A percentile compares a stretch with the other conserved stretches of the same genome.
phyloP scores from a whole-genome alignment of 2,888 invertebrate species.

The Drosophila picticornis region DNA sequence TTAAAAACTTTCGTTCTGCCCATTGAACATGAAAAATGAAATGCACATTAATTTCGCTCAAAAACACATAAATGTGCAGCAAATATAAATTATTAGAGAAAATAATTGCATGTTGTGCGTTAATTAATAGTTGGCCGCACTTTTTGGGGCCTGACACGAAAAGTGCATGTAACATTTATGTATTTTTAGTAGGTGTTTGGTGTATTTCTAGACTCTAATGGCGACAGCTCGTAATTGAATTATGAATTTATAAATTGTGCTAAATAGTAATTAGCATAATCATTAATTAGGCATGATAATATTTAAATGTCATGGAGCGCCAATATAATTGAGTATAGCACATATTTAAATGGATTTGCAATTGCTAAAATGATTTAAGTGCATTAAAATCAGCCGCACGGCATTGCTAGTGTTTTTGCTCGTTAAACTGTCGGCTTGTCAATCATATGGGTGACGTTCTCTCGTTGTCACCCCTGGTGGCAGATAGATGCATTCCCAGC shows the following conservation, averaged over 20 bases:
- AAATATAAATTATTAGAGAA: conserved; percentile 28
- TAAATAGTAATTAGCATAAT: conserved; percentile 33
- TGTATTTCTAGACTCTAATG: conserved; percentile 18
- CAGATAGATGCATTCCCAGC: conserved; percentile 14
- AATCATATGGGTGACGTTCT: conserved; percentile 55
- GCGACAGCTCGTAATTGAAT: conserved; percentile 64
- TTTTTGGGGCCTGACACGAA: conserved; percentile 36
- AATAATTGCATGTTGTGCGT: conserved; percentile 59
- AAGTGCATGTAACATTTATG: conserved; percentile 36
- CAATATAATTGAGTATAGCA: not conserved
- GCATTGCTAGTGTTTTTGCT: conserved; percentile 3
- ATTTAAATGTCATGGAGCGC: conserved; percentile 30
- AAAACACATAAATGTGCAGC: conserved; percentile 36
- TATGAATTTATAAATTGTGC: conserved; percentile 29
- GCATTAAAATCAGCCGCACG: conserved; percentile 3
- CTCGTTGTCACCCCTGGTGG: conserved; percentile 38
- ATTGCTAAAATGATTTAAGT: conserved; percentile 9
- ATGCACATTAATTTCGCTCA: conserved; percentile 22
- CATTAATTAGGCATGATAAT: conserved; percentile 58
- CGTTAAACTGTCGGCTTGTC: conserved; percentile 40
- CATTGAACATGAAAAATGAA: conserved; percentile 25
- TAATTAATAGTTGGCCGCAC: conserved; percentile 65
- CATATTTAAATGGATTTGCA: not conserved
- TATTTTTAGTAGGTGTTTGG: conserved; percentile 21
- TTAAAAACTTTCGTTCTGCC: conserved; percentile 1